phyloP scores from a whole-genome alignment of 2,888 invertebrate genomes.

The Oxystoma pomonae region DNA sequence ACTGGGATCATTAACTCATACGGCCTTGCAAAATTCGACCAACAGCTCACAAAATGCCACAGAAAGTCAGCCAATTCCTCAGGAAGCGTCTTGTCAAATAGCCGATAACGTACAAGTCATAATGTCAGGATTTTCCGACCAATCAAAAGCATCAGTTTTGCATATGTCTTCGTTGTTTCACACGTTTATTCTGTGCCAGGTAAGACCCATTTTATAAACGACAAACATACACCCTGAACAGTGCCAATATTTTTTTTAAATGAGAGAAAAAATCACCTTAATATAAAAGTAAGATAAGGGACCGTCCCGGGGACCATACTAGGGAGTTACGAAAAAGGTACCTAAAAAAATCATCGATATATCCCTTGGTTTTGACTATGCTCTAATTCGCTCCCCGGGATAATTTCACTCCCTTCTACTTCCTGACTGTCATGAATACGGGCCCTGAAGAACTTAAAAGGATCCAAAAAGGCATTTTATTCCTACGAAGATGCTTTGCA shows the following conservation, averaged over 20 bases:
- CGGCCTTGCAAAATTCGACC: constrained; percentile 59
- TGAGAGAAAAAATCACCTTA: too few species aligned
- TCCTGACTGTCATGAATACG: too few species aligned
- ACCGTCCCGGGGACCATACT: too few species aligned
- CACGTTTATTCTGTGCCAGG: constrained; percentile 95
- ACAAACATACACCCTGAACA: neutral
- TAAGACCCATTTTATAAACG: constrained; percentile 37
- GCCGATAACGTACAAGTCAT: constrained; percentile 97
- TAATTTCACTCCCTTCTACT: too few species aligned
- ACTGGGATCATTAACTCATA: constrained; percentile 90
- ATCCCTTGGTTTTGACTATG: too few species aligned
- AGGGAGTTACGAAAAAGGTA: neutral
- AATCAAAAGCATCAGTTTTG: constrained; percentile 83
- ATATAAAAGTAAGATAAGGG: too few species aligned
- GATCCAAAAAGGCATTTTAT: too few species aligned
- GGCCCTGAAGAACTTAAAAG: too few species aligned
- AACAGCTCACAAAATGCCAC: constrained; percentile 36
- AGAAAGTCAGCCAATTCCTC: constrained; percentile 79
- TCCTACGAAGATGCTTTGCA: too few species aligned
- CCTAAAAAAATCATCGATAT: too few species aligned
- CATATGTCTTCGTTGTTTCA: constrained; percentile 97
- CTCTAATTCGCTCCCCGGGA: too few species aligned
- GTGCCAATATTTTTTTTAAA: too few species aligned
- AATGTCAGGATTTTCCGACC: constrained; percentile 95
- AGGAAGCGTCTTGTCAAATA: constrained; percentile 93